Evolutionary conservation across 1,140 invertebrate genomes (phyloP).

Genomic region (Zaprionus taronus): DNA sequence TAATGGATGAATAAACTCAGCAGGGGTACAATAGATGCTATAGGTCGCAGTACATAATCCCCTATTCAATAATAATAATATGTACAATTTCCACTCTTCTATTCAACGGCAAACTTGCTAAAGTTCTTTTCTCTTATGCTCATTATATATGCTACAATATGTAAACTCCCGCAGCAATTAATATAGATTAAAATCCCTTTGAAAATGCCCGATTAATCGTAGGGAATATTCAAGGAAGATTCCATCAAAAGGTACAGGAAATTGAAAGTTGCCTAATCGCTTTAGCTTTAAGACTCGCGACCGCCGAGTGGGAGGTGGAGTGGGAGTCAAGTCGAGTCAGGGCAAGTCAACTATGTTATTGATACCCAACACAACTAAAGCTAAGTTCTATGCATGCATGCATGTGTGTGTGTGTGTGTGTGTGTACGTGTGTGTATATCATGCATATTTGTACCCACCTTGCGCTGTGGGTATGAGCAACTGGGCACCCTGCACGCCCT

Average conservation of each 20-base stretch:
- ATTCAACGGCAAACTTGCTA: too few relatives aligned
- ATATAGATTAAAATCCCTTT: neutral
- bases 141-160: neutral
- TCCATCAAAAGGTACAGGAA: constrained; percentile 44
- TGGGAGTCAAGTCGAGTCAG: constrained; percentile 58
- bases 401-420: neutral
- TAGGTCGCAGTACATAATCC: too few relatives aligned
- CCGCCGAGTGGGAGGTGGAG: constrained; percentile 2
- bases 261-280: constrained; percentile 74
- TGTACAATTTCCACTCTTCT: too few relatives aligned
- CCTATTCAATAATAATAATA: too few relatives aligned
- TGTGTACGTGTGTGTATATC: neutral
- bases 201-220: neutral
- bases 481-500: constrained; percentile 96
- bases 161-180: neutral
- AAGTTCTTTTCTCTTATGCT: neutral
- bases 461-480: constrained; percentile 96
- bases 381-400: constrained; percentile 36
- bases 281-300: constrained; percentile 57
- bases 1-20: too few relatives aligned
- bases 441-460: constrained; percentile 86
- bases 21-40: too few relatives aligned
- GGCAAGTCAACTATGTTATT: constrained; percentile 77
- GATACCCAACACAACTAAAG: constrained; percentile 56
- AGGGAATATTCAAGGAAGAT: neutral